phyloP scores from a whole-genome alignment of 2,113 vertebrate species.

The Probosciger aterrimus region DNA sequence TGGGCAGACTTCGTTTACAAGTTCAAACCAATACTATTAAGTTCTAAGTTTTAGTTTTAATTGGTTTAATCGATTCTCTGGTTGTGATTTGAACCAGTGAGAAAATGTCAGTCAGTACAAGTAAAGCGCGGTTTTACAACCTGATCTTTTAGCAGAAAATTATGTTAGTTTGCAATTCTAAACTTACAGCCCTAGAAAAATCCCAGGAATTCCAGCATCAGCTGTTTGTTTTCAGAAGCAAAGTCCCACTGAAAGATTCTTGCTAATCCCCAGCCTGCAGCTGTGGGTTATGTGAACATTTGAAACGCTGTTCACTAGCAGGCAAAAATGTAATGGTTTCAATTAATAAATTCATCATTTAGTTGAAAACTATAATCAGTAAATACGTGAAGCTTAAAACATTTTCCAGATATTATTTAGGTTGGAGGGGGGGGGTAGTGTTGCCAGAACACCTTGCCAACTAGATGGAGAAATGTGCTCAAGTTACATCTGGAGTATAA shows the following conservation, averaged over 20 bases:
- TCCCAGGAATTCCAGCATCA: conserved; percentile 72
- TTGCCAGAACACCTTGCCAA: background rate
- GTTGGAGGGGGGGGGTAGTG: background rate
- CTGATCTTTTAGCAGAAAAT: conserved; percentile 49
- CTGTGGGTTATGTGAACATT: conserved; percentile 64
- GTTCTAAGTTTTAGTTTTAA: background rate
- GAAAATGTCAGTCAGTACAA: background rate
- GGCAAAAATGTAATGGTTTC: conserved; percentile 20
- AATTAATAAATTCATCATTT: background rate
- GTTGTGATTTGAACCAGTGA: background rate
- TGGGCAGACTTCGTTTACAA: background rate
- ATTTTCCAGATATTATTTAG: background rate
- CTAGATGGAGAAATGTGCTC: background rate
- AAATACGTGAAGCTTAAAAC: background rate
- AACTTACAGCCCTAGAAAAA: conserved; percentile 65
- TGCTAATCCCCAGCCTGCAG: conserved; percentile 63
- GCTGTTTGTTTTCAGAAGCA: conserved; percentile 75
- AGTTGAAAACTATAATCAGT: background rate
- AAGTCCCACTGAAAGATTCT: conserved; percentile 74
- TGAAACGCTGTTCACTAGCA: conserved; percentile 51
- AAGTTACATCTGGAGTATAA: background rate
- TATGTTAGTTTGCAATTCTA: conserved; percentile 48
- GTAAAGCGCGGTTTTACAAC: background rate
- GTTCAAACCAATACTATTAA: background rate
- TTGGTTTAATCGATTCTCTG: background rate